Base-by-base conservation (phyloP, 2,888 invertebrate genomes). In the Venustoraphidia nigricollis region DNA sequence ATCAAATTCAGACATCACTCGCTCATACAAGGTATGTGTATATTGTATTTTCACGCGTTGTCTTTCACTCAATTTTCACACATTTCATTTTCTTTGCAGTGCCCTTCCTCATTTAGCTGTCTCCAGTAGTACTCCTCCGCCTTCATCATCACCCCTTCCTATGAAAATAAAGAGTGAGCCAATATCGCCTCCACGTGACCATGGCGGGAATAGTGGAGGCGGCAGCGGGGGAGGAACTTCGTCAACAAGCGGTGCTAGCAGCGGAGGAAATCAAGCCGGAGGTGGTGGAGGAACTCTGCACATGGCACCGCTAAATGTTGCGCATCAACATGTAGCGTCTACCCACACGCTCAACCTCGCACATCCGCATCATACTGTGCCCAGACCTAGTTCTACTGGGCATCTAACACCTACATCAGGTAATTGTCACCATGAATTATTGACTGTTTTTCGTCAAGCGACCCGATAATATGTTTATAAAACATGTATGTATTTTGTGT, bases 121-220 rank as follows among this genome's bases (percentile, higher is more conserved):
- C 56, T 79, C 81, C 54, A 86, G 85, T 62, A 85, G 84, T 59
- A 81, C 81, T 55, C 81, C 81, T 53, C 77, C 79, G 10, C 83
- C 84, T 9, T 83, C 86, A 48, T 79, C 80, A 56, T 85, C 86
- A 57, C 89, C 90, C 35, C 74, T 82, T 63, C 83, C 86, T 58
- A 81, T 92, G 56, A 89, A 89, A 69, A 89, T 94, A 65, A 94
- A 94, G 70, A 90, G 92, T 58, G 94, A 95, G 67, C 94, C 94
- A 34, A 91, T 93, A 63, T 93, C 93, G 56, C 94, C 94, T 41
- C 92, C 92, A 3, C 79, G 93, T 53, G 91, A 88, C 60, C 82
- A 82, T 58, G 84, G 81, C 58, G 70, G 67, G 50, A 56, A 62
- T 47, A 58, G 60, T 56, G 55, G 61, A 54, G 55, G 62, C 52